A percentile compares a stretch with the other conserved stretches of the same genome.
Evolutionary conservation across 1,140 invertebrate species (phyloP).

Genomic region (Aphelinus atriplicis): DNA sequence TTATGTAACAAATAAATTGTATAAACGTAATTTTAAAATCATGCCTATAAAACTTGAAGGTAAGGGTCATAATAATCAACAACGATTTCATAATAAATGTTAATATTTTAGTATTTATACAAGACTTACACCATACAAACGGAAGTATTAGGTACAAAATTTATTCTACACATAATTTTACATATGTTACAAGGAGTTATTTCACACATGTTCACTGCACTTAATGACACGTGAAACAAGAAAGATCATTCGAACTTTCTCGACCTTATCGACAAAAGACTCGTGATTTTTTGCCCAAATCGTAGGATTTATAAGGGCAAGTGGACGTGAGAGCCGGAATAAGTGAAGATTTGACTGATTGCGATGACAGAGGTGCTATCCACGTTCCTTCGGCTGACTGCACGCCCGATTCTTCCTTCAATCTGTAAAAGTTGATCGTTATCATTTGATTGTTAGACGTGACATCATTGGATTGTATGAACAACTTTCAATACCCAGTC

Average conservation of each 20-base stretch:
- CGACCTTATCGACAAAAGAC: conserved; percentile 51
- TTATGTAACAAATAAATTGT: too few relatives aligned
- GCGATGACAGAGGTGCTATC: conserved; percentile 58
- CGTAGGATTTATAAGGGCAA: conserved; percentile 54
- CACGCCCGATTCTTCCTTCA: conserved; percentile 48
- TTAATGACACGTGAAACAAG: neutral
- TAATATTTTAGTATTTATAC: conserved; percentile 34
- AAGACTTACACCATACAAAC: conserved; percentile 23
- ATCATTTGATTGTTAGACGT: too few relatives aligned
- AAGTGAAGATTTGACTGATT: conserved; percentile 54
- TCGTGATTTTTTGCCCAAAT: conserved; percentile 54
- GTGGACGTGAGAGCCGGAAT: conserved; percentile 57
- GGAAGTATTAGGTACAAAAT: conserved; percentile 21
- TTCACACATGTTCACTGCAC: neutral
- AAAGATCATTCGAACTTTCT: neutral
- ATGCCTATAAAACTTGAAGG: too few relatives aligned
- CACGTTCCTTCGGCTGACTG: conserved; percentile 52
- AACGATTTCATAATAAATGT: neutral
- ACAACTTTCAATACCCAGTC: too few relatives aligned
- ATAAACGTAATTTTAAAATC: too few relatives aligned
- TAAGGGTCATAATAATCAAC: too few relatives aligned
- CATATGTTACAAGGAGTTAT: conserved; percentile 38
- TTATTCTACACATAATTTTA: conserved; percentile 32
- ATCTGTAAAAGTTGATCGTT: conserved; percentile 46
- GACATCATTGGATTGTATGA: too few relatives aligned